A percentile compares a stretch with the other conserved stretches of the same genome.
phyloP scores from a whole-genome alignment of 2,888 invertebrate genomes.

The Oscheius myriophilus region DNA sequence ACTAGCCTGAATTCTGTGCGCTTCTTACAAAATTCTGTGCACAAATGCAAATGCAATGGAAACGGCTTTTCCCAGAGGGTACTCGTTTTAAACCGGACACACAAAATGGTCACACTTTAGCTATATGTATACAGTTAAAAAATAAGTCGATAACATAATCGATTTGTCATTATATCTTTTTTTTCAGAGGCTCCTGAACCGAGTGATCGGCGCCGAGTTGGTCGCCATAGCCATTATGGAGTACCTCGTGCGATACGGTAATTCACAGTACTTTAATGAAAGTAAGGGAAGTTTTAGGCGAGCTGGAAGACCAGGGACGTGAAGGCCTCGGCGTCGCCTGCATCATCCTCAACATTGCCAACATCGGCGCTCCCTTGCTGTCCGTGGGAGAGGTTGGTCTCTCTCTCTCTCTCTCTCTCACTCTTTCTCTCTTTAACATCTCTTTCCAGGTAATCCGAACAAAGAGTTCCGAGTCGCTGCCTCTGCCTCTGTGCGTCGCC shows the following conservation, averaged over 20 bases:
- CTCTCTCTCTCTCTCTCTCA: background rate
- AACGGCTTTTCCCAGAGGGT: too few species aligned
- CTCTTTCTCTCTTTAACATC: background rate
- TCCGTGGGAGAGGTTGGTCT: slow-evolving; percentile 48
- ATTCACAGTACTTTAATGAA: too few species aligned
- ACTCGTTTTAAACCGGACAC: too few species aligned
- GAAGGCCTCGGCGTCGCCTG: slow-evolving; percentile 58
- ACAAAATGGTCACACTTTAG: too few species aligned
- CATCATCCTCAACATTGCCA: slow-evolving; percentile 65
- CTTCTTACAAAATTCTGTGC: too few species aligned
- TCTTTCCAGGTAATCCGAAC: slow-evolving; percentile 80
- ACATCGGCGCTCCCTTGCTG: slow-evolving; percentile 61
- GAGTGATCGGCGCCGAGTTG: slow-evolving; percentile 42
- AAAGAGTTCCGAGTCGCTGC: slow-evolving; percentile 85
- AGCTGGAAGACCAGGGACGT: slow-evolving; percentile 5
- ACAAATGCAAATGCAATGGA: too few species aligned
- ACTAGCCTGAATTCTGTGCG: too few species aligned
- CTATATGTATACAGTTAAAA: too few species aligned
- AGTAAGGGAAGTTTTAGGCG: too few species aligned
- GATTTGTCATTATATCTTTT: slow-evolving; percentile 8
- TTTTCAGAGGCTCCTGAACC: slow-evolving; percentile 44
- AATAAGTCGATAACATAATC: too few species aligned
- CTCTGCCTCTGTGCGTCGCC: slow-evolving; percentile 86
- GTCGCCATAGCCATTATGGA: slow-evolving; percentile 37
- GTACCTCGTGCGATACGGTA: slow-evolving; percentile 33